Conservation (phyloP, 2,113 vertebrate species). For the Urocitellus parryii region DNA sequence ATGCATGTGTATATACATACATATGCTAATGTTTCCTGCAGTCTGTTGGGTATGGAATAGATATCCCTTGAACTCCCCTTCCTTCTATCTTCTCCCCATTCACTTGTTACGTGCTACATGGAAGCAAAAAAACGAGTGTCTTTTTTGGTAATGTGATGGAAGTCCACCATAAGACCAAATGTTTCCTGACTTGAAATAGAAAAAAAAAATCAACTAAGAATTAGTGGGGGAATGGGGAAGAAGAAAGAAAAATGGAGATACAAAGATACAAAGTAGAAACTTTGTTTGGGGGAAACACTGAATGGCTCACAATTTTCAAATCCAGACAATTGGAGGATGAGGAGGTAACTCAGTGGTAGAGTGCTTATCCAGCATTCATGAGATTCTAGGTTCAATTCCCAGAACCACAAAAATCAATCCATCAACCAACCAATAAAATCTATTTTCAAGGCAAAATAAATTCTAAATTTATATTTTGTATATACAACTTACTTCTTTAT, state of each 20-base stretch:
- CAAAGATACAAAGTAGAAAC: not conserved
- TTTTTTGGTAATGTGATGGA: not conserved
- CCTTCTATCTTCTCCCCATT: not conserved
- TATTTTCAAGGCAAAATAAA: not conserved
- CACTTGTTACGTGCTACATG: not conserved
- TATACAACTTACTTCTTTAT: not conserved
- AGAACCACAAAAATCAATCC: not conserved
- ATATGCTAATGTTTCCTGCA: not conserved
- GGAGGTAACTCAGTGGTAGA: not conserved
- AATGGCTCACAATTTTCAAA: not conserved
- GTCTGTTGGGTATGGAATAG: not conserved
- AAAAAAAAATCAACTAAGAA: conserved; percentile 17
- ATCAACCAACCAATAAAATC: not conserved
- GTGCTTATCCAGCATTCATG: not conserved
- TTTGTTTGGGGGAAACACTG: not conserved
- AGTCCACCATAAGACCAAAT: not conserved
- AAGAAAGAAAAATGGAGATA: not conserved
- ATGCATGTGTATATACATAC: not conserved
- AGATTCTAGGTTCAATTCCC: not conserved
- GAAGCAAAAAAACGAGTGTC: not conserved
- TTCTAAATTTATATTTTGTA: not conserved
- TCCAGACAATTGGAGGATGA: not conserved
- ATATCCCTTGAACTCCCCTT: not conserved
- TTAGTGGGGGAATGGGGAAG: not conserved
- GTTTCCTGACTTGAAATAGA: not conserved